A percentile compares a stretch with the other conserved stretches of the same genome.
Evolutionary conservation across 2,797 vertebrate species (phyloP).

Genomic region (Acanthiza pusilla): DNA sequence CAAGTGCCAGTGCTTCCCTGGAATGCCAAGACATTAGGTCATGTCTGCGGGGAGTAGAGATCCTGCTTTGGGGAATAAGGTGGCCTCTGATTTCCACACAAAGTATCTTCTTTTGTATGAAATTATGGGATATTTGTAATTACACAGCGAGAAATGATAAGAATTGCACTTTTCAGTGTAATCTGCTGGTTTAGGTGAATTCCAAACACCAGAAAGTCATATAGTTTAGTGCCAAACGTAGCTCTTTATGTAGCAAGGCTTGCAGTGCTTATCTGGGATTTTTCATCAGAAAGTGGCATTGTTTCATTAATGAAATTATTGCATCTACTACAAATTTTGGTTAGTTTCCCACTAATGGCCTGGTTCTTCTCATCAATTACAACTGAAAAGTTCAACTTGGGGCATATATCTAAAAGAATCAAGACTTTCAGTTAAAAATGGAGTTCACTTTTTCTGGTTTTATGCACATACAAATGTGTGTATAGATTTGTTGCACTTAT

Average conservation of each 20-base stretch:
- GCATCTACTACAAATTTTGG: not conserved
- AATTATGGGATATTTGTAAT: not conserved
- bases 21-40: not conserved
- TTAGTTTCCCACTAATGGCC: not conserved
- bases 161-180: fast-evolving
- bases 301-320: not conserved
- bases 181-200: not conserved
- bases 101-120: not conserved
- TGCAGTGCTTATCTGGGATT: not conserved
- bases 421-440: not conserved
- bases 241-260: not conserved
- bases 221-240: not conserved
- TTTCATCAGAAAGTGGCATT: not conserved
- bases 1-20: not conserved
- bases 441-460: not conserved
- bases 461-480: not conserved
- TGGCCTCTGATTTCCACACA: not conserved
- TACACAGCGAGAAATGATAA: not conserved
- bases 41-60: not conserved
- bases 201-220: not conserved
- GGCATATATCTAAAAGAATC: not conserved
- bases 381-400: not conserved
- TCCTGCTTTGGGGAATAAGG: not conserved
- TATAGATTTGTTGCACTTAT: not conserved
- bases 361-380: not conserved